Percentiles rank a stretch among this genome's conserved stretches.
phyloP scores from a whole-genome alignment of 2,113 vertebrate species.

The Bostrychus sinensis region DNA sequence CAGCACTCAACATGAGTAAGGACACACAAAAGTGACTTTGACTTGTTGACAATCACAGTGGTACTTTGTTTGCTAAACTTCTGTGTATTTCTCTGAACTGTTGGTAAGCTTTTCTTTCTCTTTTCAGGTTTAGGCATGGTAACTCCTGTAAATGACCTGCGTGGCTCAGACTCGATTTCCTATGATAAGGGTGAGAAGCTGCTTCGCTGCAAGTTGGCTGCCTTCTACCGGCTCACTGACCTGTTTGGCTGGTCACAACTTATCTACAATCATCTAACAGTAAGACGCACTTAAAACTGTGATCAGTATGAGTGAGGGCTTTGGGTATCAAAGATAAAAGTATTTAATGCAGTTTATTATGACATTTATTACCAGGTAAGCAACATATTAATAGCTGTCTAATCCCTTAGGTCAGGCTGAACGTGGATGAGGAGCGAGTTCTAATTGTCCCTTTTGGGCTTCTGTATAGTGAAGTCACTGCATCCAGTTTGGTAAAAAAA shows the following conservation, averaged over 20 bases:
- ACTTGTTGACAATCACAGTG: constrained; percentile 34
- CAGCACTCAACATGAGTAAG: constrained; percentile 97
- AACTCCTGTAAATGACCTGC: constrained; percentile 95
- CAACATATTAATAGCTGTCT: constrained; percentile 1
- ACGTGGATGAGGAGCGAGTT: constrained; percentile 92
- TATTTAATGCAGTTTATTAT: neutral
- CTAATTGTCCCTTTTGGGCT: constrained; percentile 96
- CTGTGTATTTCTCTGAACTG: neutral
- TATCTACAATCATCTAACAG: constrained; percentile 98
- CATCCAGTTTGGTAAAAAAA: constrained; percentile 92
- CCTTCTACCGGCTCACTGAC: constrained; percentile 93
- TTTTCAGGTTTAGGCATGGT: constrained; percentile 95
- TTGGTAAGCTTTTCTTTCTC: neutral
- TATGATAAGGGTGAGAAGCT: constrained; percentile 98
- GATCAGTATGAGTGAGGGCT: too few relatives aligned
- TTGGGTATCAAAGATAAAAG: too few relatives aligned
- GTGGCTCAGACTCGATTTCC: constrained; percentile 95
- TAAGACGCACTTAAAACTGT: constrained; percentile 60
- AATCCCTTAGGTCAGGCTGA: constrained; percentile 86
- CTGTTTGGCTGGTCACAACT: constrained; percentile 98
- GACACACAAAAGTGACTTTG: constrained; percentile 32
- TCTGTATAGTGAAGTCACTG: constrained; percentile 96
- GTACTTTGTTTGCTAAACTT: constrained; percentile 12
- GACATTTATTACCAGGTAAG: neutral
- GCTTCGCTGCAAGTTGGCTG: constrained; percentile 93